These are phyloP conservation scores for Eubasilissa regina DNA, from an alignment of 1,140 invertebrate genomes.

Conservation along the genomic window DNA sequence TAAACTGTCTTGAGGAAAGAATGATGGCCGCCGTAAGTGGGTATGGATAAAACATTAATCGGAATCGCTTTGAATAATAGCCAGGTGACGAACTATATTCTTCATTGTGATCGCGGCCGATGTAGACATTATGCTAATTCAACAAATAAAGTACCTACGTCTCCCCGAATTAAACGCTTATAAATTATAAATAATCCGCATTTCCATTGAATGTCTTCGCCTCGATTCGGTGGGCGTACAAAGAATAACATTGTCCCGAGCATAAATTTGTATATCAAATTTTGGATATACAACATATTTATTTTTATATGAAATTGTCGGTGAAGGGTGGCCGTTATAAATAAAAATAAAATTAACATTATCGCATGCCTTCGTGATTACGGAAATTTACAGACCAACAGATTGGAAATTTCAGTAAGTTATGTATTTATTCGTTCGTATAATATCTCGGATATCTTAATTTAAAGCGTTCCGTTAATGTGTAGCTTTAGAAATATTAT, in stretches of 20 bases:
- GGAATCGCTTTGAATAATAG: slow-evolving; percentile 56
- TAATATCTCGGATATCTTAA: background rate
- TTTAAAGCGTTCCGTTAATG: background rate
- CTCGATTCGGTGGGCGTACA: slow-evolving; percentile 54
- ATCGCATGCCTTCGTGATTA: background rate
- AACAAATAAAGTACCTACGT: slow-evolving; percentile 50
- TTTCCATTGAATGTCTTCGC: slow-evolving; percentile 56
- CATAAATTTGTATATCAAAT: slow-evolving; percentile 33
- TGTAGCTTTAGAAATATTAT: background rate
- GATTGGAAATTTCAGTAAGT: background rate
- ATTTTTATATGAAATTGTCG: background rate
- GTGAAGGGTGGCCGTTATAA: slow-evolving; percentile 13
- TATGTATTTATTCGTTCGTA: slow-evolving; percentile 14
- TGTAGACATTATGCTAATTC: slow-evolving; percentile 60
- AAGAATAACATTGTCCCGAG: slow-evolving; percentile 7
- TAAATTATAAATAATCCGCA: slow-evolving; percentile 58
- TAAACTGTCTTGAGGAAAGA: background rate
- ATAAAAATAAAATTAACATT: background rate
- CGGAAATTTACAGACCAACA: background rate
- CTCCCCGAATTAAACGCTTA: slow-evolving; percentile 58
- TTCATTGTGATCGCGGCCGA: slow-evolving; percentile 48
- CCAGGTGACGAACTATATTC: slow-evolving; percentile 43
- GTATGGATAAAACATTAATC: background rate
- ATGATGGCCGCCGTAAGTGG: background rate
- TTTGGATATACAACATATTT: background rate